These are phyloP conservation scores for Zapus hudsonius DNA, from an alignment of 2,113 vertebrate species.

Conservation along the genomic window DNA sequence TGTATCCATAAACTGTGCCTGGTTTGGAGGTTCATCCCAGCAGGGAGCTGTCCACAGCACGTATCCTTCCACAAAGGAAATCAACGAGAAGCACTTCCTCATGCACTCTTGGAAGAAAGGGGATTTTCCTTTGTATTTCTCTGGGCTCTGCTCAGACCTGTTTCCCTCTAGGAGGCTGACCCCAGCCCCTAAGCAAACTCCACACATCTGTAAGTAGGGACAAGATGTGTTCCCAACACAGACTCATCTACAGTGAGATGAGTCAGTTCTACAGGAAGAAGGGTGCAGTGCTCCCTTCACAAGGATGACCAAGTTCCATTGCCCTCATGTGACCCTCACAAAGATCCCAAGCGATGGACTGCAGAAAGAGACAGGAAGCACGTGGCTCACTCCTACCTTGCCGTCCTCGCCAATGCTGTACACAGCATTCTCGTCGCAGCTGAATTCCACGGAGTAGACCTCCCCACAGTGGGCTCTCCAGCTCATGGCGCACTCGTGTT, in stretches of 20 bases:
- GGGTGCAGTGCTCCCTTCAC: background rate
- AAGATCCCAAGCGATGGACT: background rate
- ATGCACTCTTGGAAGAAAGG: background rate
- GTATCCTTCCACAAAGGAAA: background rate
- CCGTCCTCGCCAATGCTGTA: slow-evolving; percentile 97
- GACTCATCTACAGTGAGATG: background rate
- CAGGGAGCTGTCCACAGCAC: no score
- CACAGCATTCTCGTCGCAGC: slow-evolving; percentile 96
- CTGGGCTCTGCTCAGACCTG: background rate
- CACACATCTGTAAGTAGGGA: no score
- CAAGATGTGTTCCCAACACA: no score
- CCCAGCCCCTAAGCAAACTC: background rate
- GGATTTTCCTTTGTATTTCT: background rate
- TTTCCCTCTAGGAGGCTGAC: background rate
- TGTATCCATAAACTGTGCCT: no score
- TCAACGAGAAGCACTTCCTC: background rate
- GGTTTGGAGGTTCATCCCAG: no score
- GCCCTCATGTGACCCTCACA: background rate
- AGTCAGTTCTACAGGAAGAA: background rate
- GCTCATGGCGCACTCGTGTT: slow-evolving; percentile 96
- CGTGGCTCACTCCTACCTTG: slow-evolving; percentile 87
- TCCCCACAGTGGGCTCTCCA: slow-evolving; percentile 96
- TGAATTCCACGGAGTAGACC: slow-evolving; percentile 98
- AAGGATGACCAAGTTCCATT: background rate
- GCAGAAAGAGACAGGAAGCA: background rate